phyloP scores from a whole-genome alignment of 2,888 invertebrate species.

The Hypomecis punctinalis region DNA sequence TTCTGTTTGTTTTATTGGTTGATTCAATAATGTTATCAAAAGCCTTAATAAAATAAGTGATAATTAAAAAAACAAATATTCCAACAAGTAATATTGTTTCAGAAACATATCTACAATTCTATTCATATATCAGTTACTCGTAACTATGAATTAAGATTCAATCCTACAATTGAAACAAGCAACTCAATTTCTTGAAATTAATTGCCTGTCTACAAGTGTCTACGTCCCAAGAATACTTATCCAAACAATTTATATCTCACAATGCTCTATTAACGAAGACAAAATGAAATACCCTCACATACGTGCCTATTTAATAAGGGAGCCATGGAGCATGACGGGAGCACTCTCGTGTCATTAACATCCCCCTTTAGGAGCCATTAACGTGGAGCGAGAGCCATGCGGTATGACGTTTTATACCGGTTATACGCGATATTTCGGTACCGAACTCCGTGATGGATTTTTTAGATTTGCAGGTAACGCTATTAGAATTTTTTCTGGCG shows the following conservation, averaged over 20 bases:
- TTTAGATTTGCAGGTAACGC: constrained; percentile 9
- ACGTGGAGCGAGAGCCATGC: constrained; percentile 34
- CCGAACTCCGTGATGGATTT: constrained; percentile 10
- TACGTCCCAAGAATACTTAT: constrained; percentile 22
- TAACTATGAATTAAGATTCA: not conserved
- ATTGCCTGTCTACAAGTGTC: constrained; percentile 18
- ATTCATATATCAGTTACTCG: too few species aligned
- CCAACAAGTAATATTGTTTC: too few species aligned
- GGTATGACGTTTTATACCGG: constrained; percentile 33
- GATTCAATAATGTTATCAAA: too few species aligned
- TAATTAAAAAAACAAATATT: too few species aligned
- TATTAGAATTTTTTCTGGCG: not conserved
- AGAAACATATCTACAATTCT: too few species aligned
- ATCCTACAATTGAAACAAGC: not conserved
- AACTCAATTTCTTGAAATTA: constrained; percentile 5
- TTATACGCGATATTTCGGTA: constrained; percentile 21
- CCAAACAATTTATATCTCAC: constrained; percentile 29
- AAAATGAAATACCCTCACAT: constrained; percentile 41
- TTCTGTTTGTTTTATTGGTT: too few species aligned
- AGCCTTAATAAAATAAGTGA: too few species aligned
- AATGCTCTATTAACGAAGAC: constrained; percentile 33
- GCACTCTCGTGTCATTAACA: constrained; percentile 55
- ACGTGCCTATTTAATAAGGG: constrained; percentile 44
- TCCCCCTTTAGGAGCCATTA: constrained; percentile 43
- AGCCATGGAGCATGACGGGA: constrained; percentile 42